These are phyloP conservation scores for Hylia prasina DNA, from an alignment of 2,113 vertebrate genomes.

Conservation along the genomic window DNA sequence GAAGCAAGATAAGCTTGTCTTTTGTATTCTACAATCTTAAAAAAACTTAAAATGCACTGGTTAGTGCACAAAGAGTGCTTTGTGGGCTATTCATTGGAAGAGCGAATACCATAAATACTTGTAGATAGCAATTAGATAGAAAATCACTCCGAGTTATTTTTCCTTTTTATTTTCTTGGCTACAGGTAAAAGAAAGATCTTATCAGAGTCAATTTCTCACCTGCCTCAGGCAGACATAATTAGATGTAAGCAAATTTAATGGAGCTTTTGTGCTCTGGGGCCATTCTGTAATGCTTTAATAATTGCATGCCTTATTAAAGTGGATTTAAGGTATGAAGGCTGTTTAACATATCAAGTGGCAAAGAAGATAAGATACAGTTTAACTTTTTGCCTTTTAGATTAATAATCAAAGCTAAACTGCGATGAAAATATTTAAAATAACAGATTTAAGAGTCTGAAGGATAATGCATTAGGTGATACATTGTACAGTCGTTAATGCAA, in stretches of 20 bases:
- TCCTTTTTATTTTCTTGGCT: slow-evolving; percentile 64
- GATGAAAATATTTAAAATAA: slow-evolving; percentile 67
- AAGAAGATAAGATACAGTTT: slow-evolving; percentile 61
- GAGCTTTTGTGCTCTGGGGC: slow-evolving; percentile 73
- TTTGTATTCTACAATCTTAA: slow-evolving; percentile 42
- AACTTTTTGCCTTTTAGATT: slow-evolving; percentile 55
- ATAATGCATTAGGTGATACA: background rate
- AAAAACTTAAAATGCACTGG: slow-evolving; percentile 31
- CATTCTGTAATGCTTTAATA: slow-evolving; percentile 80
- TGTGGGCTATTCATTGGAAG: slow-evolving; percentile 63
- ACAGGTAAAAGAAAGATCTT: slow-evolving; percentile 85
- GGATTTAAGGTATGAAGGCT: slow-evolving; percentile 79
- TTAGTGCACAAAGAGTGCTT: slow-evolving; percentile 68
- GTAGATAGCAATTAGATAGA: slow-evolving; percentile 82
- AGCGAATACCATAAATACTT: slow-evolving; percentile 79
- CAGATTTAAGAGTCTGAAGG: slow-evolving; percentile 37
- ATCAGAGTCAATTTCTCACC: slow-evolving; percentile 86
- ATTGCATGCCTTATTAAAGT: slow-evolving; percentile 86
- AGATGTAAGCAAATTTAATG: slow-evolving; percentile 86
- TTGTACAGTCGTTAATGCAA: slow-evolving; percentile 24
- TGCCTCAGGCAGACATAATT: slow-evolving; percentile 85
- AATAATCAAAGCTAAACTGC: slow-evolving; percentile 50
- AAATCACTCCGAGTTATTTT: slow-evolving; percentile 54
- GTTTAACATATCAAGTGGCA: slow-evolving; percentile 80
- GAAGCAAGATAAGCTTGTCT: slow-evolving; percentile 54